Conservation (phyloP, 2,888 invertebrate species). For the Troides aeacus region DNA sequence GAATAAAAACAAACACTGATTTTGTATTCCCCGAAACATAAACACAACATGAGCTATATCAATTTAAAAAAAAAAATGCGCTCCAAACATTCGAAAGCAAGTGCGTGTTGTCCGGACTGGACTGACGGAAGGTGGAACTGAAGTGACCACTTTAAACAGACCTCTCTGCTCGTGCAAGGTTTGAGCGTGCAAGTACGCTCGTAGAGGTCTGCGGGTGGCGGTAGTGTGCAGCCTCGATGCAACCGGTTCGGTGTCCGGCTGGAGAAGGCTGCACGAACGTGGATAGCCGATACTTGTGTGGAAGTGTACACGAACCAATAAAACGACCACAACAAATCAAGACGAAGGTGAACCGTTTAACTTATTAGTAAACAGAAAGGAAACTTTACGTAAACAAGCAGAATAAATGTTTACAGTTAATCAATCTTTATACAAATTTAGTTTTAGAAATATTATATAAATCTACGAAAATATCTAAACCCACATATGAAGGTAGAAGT, state of each 20-base stretch:
- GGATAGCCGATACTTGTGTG: conserved; percentile 52
- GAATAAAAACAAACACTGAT: conserved; percentile 15
- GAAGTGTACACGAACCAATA: neutral
- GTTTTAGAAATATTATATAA: too few species aligned
- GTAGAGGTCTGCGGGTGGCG: conserved; percentile 34
- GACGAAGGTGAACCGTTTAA: conserved; percentile 6
- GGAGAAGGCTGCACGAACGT: conserved; percentile 53
- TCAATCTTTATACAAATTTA: neutral
- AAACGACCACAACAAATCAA: conserved; percentile 18
- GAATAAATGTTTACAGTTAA: neutral
- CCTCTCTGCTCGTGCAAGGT: conserved; percentile 11
- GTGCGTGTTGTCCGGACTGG: conserved; percentile 34
- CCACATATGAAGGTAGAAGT: too few species aligned
- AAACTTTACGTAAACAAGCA: neutral
- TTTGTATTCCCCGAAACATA: conserved; percentile 10
- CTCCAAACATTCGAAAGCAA: conserved; percentile 28
- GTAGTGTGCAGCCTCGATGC: conserved; percentile 52
- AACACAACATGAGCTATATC: conserved; percentile 3
- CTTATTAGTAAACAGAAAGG: conserved; percentile 8
- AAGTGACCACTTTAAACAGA: conserved; percentile 33
- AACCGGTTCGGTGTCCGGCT: conserved; percentile 66
- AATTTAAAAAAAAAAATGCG: conserved; percentile 18
- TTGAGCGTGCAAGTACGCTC: conserved; percentile 4
- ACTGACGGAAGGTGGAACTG: conserved; percentile 29
- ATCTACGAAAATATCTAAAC: too few species aligned